Base-by-base conservation (phyloP, 2,888 invertebrate genomes). In the Catocala nupta region DNA sequence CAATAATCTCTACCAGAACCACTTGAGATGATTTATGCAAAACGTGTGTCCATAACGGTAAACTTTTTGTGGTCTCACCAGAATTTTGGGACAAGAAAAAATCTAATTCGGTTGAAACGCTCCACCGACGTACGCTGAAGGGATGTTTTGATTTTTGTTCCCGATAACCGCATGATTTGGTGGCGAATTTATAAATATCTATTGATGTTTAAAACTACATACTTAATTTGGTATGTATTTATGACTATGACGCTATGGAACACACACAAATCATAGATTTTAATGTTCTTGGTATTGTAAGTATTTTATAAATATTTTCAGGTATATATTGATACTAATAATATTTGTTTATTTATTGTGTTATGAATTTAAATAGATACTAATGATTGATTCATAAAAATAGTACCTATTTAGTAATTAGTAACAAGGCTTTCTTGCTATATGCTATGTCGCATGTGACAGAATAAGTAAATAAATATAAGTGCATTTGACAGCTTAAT, bases 11-110 rank as follows among this genome's bases (percentile, higher is more conserved):
- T 65, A 66, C 75, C 78, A 70, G 78, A 66, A 66, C 85, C 87
- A 88, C 91, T 91, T 75, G 84, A 90, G 75, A 89, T 92, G 92
- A 93, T 91, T 91, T 91, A 92, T 90, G 90, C 91, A 89, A 87
- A 85, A 80, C 84, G 82, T 82, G 87, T 86, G 84, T 84, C 86
- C 87, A 85, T 91, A 91, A 91, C 92, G 91, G 92, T 88, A 86
- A 68, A 74, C 56, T 80, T 85, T 87, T 89, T 86, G 25, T 80
- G 73, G 66, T 63, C 67, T 73, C 72, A 63, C 76, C 59, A 69
- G 73, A 81, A 78, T 75, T 78, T 77, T 59, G 63, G 61, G 64
- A 51, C 61, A 72, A 75, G 75, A 84, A 84, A 78, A 77, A 80
- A 75, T 71, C 65, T 65, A 69, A 74, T 81, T 78, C 73, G 74